A percentile compares a stretch with the other conserved stretches of the same genome.
These are phyloP conservation scores for Hydrolagus affinis DNA, from an alignment of 2,113 vertebrate species.

Conservation along the genomic window DNA sequence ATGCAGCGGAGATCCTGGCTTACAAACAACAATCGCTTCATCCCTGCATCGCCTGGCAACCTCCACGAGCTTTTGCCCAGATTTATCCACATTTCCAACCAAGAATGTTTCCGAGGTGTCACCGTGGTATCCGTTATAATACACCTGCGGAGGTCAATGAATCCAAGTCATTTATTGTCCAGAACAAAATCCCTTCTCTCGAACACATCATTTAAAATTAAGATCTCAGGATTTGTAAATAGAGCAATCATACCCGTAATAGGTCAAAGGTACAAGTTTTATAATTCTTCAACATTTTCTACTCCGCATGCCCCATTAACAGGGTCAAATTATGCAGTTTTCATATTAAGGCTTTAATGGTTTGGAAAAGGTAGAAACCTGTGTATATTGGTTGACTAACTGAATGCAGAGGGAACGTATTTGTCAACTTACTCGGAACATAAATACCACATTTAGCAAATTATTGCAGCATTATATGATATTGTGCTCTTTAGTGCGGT, in stretches of 20 bases:
- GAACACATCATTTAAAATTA: not conserved
- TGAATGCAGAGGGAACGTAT: not conserved
- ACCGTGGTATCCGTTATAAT: slow-evolving; percentile 89
- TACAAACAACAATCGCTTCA: slow-evolving; percentile 82
- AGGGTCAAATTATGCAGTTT: not conserved
- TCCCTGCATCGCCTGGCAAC: slow-evolving; percentile 80
- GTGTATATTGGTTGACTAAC: not conserved
- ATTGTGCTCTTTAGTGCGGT: not conserved
- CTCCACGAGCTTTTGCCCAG: slow-evolving; percentile 70
- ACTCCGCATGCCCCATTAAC: not conserved
- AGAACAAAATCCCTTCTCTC: slow-evolving; percentile 27
- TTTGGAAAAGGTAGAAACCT: not conserved
- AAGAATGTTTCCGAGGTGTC: slow-evolving; percentile 96
- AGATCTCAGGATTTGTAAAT: not conserved
- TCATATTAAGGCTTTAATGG: not conserved
- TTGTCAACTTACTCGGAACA: not conserved
- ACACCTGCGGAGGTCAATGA: slow-evolving; percentile 66
- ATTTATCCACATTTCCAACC: slow-evolving; percentile 78
- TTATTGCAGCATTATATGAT: not conserved
- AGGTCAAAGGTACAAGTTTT: not conserved
- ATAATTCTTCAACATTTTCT: not conserved
- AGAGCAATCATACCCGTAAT: not conserved
- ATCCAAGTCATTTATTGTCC: slow-evolving; percentile 39
- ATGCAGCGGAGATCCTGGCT: slow-evolving; percentile 73
- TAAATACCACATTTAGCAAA: not conserved